Base-by-base conservation (phyloP, 1,140 invertebrate genomes). In the Papilio polytes region DNA sequence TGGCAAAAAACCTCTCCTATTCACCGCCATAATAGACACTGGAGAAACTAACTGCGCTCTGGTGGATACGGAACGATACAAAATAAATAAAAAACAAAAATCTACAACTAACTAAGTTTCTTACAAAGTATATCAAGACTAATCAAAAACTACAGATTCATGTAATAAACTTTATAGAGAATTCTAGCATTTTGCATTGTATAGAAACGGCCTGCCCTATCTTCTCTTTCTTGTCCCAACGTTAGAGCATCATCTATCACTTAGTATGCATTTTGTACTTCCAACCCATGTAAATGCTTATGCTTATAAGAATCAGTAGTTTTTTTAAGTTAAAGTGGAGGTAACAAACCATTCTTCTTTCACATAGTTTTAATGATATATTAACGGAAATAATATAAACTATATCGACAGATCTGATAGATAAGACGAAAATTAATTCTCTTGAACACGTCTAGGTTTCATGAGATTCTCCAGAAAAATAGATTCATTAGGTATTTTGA, bases 1-100 rank as follows among this genome's bases (percentile, higher is more conserved):
- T 56, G n/a, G 53, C 86, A 88, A 89, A 87, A 89, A 85, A 78
- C 53, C 53, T 22, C n/a, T 59, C 79, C 83, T 84, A 84, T 80
- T 85, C 82, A 83, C 74, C 74, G 77, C 53, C 31, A 78, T 78
- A 76, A 76, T 76, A 46, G 74, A 76, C 63, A 46, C 74, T 76
- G 22, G 77, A 66, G 77, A 78, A 78, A 78, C 77, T 78, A 78
- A 78, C 36, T 63, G 77, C 77, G 77, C 26, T 78, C 77, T 3
- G 36, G 31, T 78, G 56, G 56, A 20, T 78, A 78, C 26, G 46
- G 77, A 63, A 63, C 51, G 18, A 36, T 74, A 20, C 12, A 31
- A 70, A 70, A 70, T 36, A 70, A 59, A 41, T 41, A 63, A 13
- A 22, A 63, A 26, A 63, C 20, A 26, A 63, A 31, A 56, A 56